Base-by-base conservation (phyloP, 2,888 invertebrate species). In the Diogma glabrata region DNA sequence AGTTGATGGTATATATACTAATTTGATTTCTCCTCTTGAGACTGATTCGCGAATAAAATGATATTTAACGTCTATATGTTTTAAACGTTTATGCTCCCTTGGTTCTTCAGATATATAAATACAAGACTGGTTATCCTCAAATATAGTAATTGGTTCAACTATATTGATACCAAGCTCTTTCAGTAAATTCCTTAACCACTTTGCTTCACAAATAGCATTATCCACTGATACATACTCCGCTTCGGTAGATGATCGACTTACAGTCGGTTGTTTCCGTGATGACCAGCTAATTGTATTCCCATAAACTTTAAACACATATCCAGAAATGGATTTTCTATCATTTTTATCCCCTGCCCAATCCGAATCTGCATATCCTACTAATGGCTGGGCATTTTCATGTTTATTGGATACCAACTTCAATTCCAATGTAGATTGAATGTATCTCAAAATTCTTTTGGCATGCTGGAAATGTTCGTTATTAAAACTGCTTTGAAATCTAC, bases 291-390 rank as follows among this genome's bases (percentile, higher is more conserved):
- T 51, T 17, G 49, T 40, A 36, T 47, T 47, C 16, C 52, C 54
- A 46, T 53, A 55, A 20, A 54, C 52, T 46, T 54, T 52, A 47
- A 52, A 55, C 24, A 55, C 26, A 40, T 49, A 55, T 7, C 53
- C 54, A 17, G 55, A 53, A 23, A 52, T 19, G 16, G 54, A 56
- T 45, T 51, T 57, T 9, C 53, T 28, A 38, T 56, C 53, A 24
- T 45, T 52, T 10, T 50, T 36, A 38, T 56, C 36, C 7, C 36
- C 36, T 36, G 16, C 36, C 36, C 16, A 36, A 36, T 36, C 36
- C 2, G 16, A 14, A 17, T 36, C 33, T 12, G 14, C 14, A 33
- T 33, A 33, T 14, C 33, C 10, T 14, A 33, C 10, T 4, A 33
- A 33, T 36, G 36, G 36, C 17, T 14, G 7, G 9, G 36, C 36